Evolutionary conservation across 2,888 invertebrate species (phyloP).

Genomic region (Aricia artaxerxes): DNA sequence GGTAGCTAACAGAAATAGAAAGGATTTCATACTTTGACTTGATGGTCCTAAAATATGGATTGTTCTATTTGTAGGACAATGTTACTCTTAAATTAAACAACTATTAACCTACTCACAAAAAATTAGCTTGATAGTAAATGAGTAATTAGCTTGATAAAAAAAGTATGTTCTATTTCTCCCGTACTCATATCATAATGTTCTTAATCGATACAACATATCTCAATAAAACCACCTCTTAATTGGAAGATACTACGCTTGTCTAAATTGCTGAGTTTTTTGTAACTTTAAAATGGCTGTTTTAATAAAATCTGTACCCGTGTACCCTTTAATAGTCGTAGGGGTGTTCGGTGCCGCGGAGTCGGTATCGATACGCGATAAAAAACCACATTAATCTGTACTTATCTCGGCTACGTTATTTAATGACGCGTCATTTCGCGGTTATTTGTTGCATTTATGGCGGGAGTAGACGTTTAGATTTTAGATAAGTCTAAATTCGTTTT

Average conservation of each 20-base stretch:
- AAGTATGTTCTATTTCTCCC: too few relatives aligned
- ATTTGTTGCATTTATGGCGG: slow-evolving; percentile 75
- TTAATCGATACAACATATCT: background rate
- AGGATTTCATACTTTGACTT: too few relatives aligned
- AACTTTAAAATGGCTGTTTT: background rate
- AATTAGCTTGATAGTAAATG: too few relatives aligned
- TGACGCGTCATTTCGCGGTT: slow-evolving; percentile 75
- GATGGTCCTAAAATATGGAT: too few relatives aligned
- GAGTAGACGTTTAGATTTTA: slow-evolving; percentile 61
- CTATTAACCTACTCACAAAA: too few relatives aligned
- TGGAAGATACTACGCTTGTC: background rate
- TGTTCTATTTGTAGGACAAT: too few relatives aligned
- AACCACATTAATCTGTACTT: slow-evolving; percentile 77
- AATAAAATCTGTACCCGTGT: slow-evolving; percentile 41
- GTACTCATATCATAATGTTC: too few relatives aligned
- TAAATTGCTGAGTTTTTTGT: background rate
- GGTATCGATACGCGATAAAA: slow-evolving; percentile 69
- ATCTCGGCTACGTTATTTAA: slow-evolving; percentile 78
- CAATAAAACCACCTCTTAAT: background rate
- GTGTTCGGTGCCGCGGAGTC: slow-evolving; percentile 50
- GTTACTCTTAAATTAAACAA: too few relatives aligned
- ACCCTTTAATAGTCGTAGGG: slow-evolving; percentile 62
- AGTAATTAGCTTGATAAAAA: too few relatives aligned
- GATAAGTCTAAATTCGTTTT: slow-evolving; percentile 51
- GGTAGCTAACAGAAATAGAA: too few relatives aligned